Evolutionary conservation across 2,113 vertebrate genomes (phyloP).

Genomic region (Siphamia tubifer): DNA sequence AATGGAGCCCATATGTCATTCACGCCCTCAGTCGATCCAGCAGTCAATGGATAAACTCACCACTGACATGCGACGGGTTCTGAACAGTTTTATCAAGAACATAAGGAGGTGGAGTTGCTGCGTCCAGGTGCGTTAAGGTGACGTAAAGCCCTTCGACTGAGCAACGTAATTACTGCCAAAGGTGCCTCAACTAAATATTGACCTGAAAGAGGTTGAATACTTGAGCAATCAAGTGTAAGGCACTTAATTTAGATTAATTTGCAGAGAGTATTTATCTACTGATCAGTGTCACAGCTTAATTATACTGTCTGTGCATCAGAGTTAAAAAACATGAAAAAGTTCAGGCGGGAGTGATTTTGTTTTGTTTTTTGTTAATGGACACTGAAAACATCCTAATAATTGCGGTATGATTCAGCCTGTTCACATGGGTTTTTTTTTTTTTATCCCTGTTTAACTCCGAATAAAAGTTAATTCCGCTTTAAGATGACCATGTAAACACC

Average conservation of each 20-base stretch:
- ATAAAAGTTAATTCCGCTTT: too few relatives aligned
- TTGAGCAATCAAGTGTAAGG: conserved; percentile 4
- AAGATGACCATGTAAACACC: too few relatives aligned
- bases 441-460: too few relatives aligned
- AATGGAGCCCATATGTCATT: too few relatives aligned
- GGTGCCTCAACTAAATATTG: background rate
- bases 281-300: background rate
- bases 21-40: too few relatives aligned
- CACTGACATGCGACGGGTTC: background rate
- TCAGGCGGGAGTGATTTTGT: background rate
- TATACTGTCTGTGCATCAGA: background rate
- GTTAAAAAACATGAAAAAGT: background rate
- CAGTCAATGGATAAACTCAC: too few relatives aligned
- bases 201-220: background rate
- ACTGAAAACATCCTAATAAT: too few relatives aligned
- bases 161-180: background rate
- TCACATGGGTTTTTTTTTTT: too few relatives aligned
- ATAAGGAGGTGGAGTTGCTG: too few relatives aligned
- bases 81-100: background rate
- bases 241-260: conserved; percentile 7
- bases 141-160: too few relatives aligned
- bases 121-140: background rate
- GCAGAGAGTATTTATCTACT: background rate
- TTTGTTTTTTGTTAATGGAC: too few relatives aligned
- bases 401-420: too few relatives aligned